Evolutionary conservation across 2,113 vertebrate genomes (phyloP), one percentile per base, ranked within the genome.

Genomic region (Anarhynchus alexandrinus): DNA sequence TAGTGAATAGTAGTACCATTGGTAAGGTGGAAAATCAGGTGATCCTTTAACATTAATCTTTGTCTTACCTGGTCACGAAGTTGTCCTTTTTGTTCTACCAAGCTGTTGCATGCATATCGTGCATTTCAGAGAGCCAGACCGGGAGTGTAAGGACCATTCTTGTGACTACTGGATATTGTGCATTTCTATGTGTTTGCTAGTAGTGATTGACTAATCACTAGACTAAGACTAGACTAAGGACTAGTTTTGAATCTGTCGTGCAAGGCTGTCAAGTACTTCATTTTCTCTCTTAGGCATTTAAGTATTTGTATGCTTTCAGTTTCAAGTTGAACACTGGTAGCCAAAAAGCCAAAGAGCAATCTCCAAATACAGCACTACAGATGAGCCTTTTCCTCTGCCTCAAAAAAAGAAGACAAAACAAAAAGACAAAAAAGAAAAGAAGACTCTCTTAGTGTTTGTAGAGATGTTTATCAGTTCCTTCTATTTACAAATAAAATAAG

Each of bases 261-360:
- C 82, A 69, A 64, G 23, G 93, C 78, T 73, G 8, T 83, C 38
- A 55, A 43, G 72, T 83, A 67, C n/a, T 73, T 58, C 66, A 17
- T 90, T 94, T 85, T 79, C 51, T 25, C 54, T 86, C 32, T 79
- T 72, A 45, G 67, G 43, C 14, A 40, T 88, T 90, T 83, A 93
- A 80, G 32, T 90, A 70, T 65, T 94, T 83, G 29, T 70, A 29
- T 64, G n/a, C 54, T 92, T 96, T 94, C 67, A 77, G 71, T 96
- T 96, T 89, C 82, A n/a, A 58, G 79, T 80, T 93, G 74, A 96
- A 27, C 9, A 18, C 34, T 73, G 34, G 23, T 81, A 62, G 38
- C 20, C 34, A 58, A 80, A 86, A 59, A 88, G 11, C 43, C 76
- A 86, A 38, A 73, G n/a, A n/a, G n/a, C n/a, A n/a, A n/a, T n/a